These are phyloP conservation scores for Apostichopus leukothele DNA, from an alignment of 53 echinoderm and acorn worm genomes.

Conservation along the genomic window DNA sequence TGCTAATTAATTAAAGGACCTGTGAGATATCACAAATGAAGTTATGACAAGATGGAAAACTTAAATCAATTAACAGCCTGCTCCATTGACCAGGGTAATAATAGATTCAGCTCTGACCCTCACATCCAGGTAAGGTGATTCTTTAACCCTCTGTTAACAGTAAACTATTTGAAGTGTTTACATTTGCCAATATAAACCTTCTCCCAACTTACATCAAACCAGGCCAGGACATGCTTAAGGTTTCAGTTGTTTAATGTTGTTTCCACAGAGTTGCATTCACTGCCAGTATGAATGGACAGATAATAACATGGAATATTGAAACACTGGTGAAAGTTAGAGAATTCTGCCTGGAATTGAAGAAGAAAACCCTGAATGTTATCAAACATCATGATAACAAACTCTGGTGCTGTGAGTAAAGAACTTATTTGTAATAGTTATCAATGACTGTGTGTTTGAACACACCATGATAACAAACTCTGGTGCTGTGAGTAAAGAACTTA, in stretches of 20 bases:
- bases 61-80: too few relatives aligned
- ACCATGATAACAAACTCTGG: slow-evolving; percentile 76
- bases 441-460: too few relatives aligned
- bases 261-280: slow-evolving; percentile 78
- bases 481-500: slow-evolving; percentile 80
- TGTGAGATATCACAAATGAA: too few relatives aligned
- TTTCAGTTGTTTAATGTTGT: neutral
- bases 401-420: slow-evolving; percentile 94
- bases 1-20: too few relatives aligned
- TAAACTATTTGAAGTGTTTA: too few relatives aligned
- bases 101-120: too few relatives aligned
- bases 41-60: too few relatives aligned
- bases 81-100: too few relatives aligned
- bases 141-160: too few relatives aligned
- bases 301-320: slow-evolving; percentile 78
- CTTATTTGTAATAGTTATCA: too few relatives aligned
- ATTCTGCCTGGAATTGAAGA: slow-evolving; percentile 60
- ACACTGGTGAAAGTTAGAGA: slow-evolving; percentile 65
- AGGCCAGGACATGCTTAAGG: neutral
- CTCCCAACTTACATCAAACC: neutral
- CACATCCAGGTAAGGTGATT: too few relatives aligned
- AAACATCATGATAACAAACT: slow-evolving; percentile 69
- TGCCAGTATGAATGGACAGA: slow-evolving; percentile 90
- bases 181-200: neutral
- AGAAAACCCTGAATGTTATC: slow-evolving; percentile 74